These are phyloP conservation scores for Neolamprologus caudopunctatus DNA, from an alignment of 2,113 vertebrate genomes.

Conservation along the genomic window DNA sequence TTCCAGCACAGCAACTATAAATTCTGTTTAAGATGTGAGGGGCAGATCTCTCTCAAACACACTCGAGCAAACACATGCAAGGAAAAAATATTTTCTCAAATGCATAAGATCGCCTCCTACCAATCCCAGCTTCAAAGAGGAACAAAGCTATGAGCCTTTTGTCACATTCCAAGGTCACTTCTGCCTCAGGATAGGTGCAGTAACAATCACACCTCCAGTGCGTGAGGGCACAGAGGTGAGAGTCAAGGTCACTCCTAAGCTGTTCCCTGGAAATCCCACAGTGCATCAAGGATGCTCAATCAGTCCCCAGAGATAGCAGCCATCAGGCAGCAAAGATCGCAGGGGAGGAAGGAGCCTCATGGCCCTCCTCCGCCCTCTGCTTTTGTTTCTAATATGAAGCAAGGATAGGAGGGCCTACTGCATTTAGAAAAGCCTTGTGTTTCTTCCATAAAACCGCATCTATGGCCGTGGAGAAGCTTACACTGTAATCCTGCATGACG, in stretches of 20 bases:
- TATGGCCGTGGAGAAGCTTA: conserved; percentile 67
- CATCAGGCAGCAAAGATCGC: not conserved
- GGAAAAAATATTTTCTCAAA: not conserved
- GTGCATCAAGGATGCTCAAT: not conserved
- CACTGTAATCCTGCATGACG: conserved; percentile 70
- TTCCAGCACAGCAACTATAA: not conserved
- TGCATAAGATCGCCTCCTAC: not conserved
- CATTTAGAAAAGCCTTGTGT: conserved; percentile 57
- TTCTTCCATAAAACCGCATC: conserved; percentile 65
- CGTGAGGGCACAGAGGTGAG: not conserved
- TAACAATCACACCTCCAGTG: conserved; percentile 1
- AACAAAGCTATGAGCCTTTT: not conserved
- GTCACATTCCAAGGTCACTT: conserved; percentile 42
- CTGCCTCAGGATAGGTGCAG: not conserved
- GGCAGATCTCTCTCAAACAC: not conserved
- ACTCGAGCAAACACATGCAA: not conserved
- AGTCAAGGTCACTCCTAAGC: not conserved
- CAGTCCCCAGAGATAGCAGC: not conserved
- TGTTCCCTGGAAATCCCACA: not conserved
- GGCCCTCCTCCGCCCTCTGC: conserved; percentile 1
- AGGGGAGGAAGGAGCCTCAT: conserved; percentile 21
- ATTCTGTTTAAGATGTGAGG: not conserved
- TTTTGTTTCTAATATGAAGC: conserved; percentile 51
- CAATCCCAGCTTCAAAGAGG: not conserved
- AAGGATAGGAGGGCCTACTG: conserved; percentile 29